phyloP scores from a whole-genome alignment of 2,113 vertebrate species.

The Hippocampus comes region DNA sequence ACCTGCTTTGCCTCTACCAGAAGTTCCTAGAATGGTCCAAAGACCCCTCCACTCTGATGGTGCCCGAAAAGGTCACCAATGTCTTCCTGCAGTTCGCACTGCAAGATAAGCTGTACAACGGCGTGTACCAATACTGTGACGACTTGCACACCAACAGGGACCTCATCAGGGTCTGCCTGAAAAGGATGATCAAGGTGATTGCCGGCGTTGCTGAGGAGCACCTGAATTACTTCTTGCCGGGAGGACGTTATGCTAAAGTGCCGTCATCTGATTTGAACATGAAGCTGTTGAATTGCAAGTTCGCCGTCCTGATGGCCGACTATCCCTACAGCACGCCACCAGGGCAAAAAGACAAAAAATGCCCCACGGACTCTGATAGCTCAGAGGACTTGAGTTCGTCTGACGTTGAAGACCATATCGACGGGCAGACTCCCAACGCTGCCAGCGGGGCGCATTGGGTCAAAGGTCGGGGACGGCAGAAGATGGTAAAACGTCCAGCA shows the following conservation, averaged over 20 bases:
- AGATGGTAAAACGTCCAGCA: slow-evolving; percentile 3
- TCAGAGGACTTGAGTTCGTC: slow-evolving; percentile 16
- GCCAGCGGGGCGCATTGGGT: not conserved
- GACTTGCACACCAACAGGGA: slow-evolving; percentile 64
- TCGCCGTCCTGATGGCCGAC: slow-evolving; percentile 67
- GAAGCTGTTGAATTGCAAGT: slow-evolving; percentile 59
- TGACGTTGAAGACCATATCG: slow-evolving; percentile 11
- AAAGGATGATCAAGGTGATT: slow-evolving; percentile 64
- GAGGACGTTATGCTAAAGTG: slow-evolving; percentile 58
- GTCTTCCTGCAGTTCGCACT: slow-evolving; percentile 69
- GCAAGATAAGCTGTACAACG: slow-evolving; percentile 62
- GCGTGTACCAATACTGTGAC: slow-evolving; percentile 68
- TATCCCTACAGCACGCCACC: slow-evolving; percentile 57
- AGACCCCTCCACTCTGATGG: slow-evolving; percentile 60
- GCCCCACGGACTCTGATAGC: slow-evolving; percentile 8
- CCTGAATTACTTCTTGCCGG: slow-evolving; percentile 71
- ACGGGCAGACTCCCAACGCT: not conserved
- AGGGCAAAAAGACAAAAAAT: slow-evolving; percentile 29
- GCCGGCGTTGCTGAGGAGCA: slow-evolving; percentile 62
- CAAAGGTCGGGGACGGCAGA: not conserved
- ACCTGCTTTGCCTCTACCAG: slow-evolving; percentile 68
- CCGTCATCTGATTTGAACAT: slow-evolving; percentile 42
- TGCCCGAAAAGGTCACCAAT: slow-evolving; percentile 57
- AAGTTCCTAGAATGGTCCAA: slow-evolving; percentile 71
- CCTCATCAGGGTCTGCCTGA: slow-evolving; percentile 65